phyloP scores from a whole-genome alignment of 2,113 vertebrate species.

The Scytalopus superciliaris region DNA sequence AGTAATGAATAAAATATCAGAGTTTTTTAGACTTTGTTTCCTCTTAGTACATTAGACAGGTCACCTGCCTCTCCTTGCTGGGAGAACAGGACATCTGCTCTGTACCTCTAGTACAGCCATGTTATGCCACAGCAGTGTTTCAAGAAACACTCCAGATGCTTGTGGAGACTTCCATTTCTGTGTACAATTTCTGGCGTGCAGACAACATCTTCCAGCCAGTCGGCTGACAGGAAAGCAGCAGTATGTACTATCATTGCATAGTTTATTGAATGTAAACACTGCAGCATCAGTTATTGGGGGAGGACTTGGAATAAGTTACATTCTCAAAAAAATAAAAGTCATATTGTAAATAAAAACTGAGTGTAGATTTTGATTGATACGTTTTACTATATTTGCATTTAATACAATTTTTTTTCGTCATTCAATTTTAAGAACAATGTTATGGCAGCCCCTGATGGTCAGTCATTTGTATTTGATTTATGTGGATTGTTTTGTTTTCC shows the following conservation, averaged over 20 bases:
- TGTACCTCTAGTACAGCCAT: not conserved
- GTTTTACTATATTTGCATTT: not conserved
- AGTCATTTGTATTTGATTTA: not conserved
- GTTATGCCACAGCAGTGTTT: not conserved
- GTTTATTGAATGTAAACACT: not conserved
- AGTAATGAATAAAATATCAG: not conserved
- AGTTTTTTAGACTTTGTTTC: not conserved
- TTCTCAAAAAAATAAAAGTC: slow-evolving; percentile 54
- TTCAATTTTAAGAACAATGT: not conserved
- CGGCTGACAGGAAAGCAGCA: not conserved
- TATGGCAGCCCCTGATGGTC: not conserved
- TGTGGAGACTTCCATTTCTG: not conserved
- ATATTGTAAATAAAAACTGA: slow-evolving; percentile 42
- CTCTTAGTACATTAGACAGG: not conserved
- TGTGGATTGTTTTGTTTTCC: not conserved
- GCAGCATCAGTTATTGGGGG: not conserved
- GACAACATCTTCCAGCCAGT: not conserved
- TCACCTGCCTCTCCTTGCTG: not conserved
- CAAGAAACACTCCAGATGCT: not conserved
- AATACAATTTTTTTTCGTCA: not conserved
- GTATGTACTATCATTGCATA: not conserved
- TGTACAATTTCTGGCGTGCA: not conserved
- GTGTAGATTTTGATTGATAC: not conserved
- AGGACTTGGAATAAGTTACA: slow-evolving; percentile 18
- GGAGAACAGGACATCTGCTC: not conserved